These are phyloP conservation scores for Donacobius atricapilla DNA, from an alignment of 2,113 vertebrate genomes.

Conservation along the genomic window DNA sequence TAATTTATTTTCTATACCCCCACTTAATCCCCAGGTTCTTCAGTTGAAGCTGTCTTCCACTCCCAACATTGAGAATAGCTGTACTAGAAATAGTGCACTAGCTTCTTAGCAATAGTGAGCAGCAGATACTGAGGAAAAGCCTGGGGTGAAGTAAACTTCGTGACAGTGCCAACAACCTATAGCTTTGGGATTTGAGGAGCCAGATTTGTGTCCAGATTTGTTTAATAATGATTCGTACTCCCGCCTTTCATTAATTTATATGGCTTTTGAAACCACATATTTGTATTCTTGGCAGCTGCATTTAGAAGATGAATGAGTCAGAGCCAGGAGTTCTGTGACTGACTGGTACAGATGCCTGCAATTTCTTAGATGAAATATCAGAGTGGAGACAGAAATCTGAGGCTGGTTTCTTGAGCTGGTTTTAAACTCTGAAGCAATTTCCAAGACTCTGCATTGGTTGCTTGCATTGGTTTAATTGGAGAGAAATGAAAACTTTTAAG, in stretches of 20 bases:
- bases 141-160: neutral
- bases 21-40: neutral
- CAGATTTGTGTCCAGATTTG: neutral
- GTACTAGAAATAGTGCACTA: neutral
- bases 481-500: neutral
- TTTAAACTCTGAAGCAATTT: neutral
- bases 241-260: neutral
- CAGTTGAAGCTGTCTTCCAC: neutral
- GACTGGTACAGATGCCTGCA: neutral
- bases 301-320: neutral
- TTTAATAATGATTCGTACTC: neutral
- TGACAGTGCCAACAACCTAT: neutral
- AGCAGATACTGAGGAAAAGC: neutral
- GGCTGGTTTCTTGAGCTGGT: neutral
- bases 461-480: neutral
- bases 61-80: neutral
- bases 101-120: neutral
- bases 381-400: neutral
- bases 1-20: neutral
- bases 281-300: neutral
- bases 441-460: neutral
- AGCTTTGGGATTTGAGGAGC: neutral
- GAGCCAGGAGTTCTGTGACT: neutral
- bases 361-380: neutral
- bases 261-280: neutral